Evolutionary conservation across 2,113 vertebrate species (phyloP), one percentile per base, ranked within the genome.

Genomic region (Mirounga angustirostris): DNA sequence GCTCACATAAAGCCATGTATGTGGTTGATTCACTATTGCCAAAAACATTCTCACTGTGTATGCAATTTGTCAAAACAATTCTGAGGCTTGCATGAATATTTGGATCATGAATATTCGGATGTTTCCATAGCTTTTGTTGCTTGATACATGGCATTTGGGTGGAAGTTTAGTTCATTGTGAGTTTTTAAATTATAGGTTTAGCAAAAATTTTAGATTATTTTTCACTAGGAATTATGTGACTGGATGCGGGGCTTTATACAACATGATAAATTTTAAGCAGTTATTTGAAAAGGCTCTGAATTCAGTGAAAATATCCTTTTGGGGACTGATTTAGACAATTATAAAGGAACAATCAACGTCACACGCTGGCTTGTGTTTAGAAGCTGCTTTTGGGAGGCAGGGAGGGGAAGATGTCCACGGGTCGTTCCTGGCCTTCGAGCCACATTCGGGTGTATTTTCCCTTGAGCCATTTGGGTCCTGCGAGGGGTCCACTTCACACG

Each of bases 361-460:
- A 10, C 26, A 24, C 3, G 8, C 9, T 1, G 21, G 43, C 36
- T 69, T 4, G 7, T 28, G 33, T 21, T n/a, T 11, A 73, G 46
- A 63, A 5, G 6, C 10, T 6, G 0, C 28, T 43, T 78, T 36
- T 16, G 30, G 24, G 40, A 52, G 16, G 16, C 10, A 5, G 58
- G 19, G 11, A 21, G 1, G 26, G 58, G 19, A 33, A 2, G 2
- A 7, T 0, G 21, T 13, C 24, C 43, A 0, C 0, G 4, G 33
- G 36, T 13, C 4, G 0, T 21, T 0, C 1, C 26, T 40, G 59
- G 85, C 3, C 30, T 28, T 26, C 30, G 15, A 36, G 50, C 18
- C 26, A 6, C 1, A 0, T 0, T 0, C 3, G 3, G 28, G 2
- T 9, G 12, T 6, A 28, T 5, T 19, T 40, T 61, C 9, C 26